phyloP scores from a whole-genome alignment of 2,888 invertebrate genomes.

The Eretmocerus hayati region DNA sequence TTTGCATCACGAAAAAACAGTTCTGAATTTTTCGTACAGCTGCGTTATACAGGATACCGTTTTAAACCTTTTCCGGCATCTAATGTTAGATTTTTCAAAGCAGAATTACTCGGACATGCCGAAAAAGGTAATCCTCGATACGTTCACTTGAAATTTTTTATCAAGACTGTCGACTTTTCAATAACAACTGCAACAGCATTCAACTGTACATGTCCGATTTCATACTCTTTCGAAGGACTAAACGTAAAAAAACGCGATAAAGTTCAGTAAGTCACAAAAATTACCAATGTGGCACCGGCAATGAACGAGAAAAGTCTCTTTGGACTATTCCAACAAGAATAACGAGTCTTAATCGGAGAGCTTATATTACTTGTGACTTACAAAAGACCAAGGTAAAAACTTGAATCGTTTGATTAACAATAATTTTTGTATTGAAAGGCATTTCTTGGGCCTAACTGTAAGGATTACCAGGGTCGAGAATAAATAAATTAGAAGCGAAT shows the following conservation, averaged over 20 bases:
- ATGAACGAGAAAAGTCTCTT: neutral
- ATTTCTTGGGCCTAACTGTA: too few species aligned
- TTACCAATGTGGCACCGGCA: neutral
- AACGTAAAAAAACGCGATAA: constrained; percentile 9
- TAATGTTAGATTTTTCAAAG: neutral
- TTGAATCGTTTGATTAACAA: constrained; percentile 9
- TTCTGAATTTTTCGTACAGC: neutral
- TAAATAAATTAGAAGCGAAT: too few species aligned
- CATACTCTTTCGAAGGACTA: constrained; percentile 20
- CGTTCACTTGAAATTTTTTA: neutral
- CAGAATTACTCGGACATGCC: constrained; percentile 4
- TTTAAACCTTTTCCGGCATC: too few species aligned
- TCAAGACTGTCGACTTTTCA: constrained; percentile 19
- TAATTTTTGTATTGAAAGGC: too few species aligned
- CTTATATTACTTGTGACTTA: constrained; percentile 10
- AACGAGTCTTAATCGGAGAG: constrained; percentile 8
- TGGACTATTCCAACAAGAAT: too few species aligned
- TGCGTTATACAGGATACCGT: too few species aligned
- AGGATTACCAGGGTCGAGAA: too few species aligned
- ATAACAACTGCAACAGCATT: constrained; percentile 11
- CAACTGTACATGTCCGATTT: constrained; percentile 22
- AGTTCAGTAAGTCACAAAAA: constrained; percentile 7
- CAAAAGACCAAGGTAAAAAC: constrained; percentile 9
- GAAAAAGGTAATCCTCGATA: neutral
- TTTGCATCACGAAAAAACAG: too few species aligned